A percentile compares a stretch with the other conserved stretches of the same genome.
These are phyloP conservation scores for Rhinoderma darwinii DNA, from an alignment of 2,113 vertebrate genomes.

Conservation along the genomic window DNA sequence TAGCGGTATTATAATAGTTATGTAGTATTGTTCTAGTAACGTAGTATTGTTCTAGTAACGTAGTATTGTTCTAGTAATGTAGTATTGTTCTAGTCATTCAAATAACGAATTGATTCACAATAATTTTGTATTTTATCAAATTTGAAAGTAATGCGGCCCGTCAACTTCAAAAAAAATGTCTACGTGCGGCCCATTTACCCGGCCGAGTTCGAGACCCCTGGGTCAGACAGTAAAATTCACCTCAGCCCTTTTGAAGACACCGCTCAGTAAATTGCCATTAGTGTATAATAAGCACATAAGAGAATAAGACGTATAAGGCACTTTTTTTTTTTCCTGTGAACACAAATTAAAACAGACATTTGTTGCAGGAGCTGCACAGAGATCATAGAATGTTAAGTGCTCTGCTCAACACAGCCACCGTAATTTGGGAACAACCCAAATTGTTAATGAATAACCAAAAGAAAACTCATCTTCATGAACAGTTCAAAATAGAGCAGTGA, in stretches of 20 bases:
- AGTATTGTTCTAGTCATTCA: too few species aligned
- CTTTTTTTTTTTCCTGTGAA: not conserved
- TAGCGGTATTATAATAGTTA: too few species aligned
- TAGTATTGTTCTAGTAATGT: too few species aligned
- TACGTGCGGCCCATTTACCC: too few species aligned
- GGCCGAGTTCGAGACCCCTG: too few species aligned
- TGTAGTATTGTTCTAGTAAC: too few species aligned
- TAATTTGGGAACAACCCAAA: constrained; percentile 43
- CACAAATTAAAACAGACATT: constrained; percentile 31
- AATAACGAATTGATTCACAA: too few species aligned
- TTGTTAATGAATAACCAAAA: constrained; percentile 49
- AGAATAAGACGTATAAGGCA: constrained; percentile 5
- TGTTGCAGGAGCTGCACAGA: constrained; percentile 13
- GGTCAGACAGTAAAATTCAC: not conserved
- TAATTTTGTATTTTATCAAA: too few species aligned
- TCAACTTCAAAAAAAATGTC: too few species aligned
- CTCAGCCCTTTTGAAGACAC: not conserved
- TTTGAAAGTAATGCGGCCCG: too few species aligned
- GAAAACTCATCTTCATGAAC: constrained; percentile 37
- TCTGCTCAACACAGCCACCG: constrained; percentile 14
- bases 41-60: too few species aligned
- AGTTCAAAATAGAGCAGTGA: constrained; percentile 23
- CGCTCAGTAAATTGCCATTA: not conserved
- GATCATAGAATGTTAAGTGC: constrained; percentile 8
- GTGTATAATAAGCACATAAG: constrained; percentile 1